Conservation (phyloP, 2,888 invertebrate genomes). For the Ophonus ardosiacus region DNA sequence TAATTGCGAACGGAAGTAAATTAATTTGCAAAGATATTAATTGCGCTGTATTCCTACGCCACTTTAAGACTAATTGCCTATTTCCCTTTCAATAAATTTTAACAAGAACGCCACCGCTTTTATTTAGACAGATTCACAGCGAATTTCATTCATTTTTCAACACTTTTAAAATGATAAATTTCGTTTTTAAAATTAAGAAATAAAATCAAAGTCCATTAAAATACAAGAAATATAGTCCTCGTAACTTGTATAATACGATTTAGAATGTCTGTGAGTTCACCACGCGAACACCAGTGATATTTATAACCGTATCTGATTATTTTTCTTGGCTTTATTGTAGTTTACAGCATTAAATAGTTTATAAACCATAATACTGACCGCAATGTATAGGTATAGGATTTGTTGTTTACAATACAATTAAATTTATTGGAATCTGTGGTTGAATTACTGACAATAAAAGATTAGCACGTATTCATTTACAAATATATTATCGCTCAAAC, state of each 20-base stretch:
- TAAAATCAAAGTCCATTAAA: no score
- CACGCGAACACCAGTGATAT: background rate
- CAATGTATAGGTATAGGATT: background rate
- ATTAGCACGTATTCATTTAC: no score
- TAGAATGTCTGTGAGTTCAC: background rate
- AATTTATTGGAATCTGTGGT: background rate
- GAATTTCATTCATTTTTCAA: background rate
- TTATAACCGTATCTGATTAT: background rate
- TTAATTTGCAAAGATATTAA: constrained; percentile 25
- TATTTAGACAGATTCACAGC: background rate
- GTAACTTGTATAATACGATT: background rate
- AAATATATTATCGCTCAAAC: no score
- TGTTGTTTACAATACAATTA: background rate
- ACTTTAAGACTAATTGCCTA: constrained; percentile 33
- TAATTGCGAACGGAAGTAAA: constrained; percentile 28
- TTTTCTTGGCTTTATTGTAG: background rate
- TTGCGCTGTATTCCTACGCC: constrained; percentile 19
- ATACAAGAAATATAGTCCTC: no score
- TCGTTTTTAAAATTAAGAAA: no score
- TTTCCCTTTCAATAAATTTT: constrained; percentile 47
- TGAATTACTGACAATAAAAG: background rate
- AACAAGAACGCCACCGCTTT: background rate
- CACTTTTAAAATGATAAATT: background rate
- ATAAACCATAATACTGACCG: background rate
- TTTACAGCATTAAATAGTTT: background rate